These are phyloP conservation scores for Imbricaverruca yamaguchii DNA, from an alignment of 2,888 invertebrate genomes.

Conservation along the genomic window DNA sequence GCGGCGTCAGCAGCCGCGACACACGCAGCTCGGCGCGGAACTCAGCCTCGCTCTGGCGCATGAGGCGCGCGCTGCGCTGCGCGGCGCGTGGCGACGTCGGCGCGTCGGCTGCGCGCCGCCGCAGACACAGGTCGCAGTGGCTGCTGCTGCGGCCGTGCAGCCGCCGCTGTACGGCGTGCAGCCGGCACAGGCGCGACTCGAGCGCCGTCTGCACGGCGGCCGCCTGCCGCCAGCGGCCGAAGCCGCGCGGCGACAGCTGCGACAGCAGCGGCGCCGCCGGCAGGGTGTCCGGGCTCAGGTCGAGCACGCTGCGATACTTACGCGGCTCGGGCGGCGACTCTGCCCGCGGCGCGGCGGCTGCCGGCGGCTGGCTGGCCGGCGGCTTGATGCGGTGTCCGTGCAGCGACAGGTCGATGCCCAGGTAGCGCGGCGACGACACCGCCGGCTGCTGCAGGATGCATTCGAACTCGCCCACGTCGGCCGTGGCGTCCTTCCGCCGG, in stretches of 20 bases:
- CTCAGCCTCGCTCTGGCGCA: conserved; percentile 8
- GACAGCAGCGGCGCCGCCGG: conserved; percentile 8
- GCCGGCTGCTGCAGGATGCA: conserved; percentile 30
- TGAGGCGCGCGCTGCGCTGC: neutral
- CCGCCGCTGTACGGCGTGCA: neutral
- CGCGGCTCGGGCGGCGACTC: neutral
- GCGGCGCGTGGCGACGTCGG: neutral
- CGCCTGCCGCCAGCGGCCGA: conserved; percentile 14
- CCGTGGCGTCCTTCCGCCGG: conserved; percentile 28
- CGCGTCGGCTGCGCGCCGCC: neutral
- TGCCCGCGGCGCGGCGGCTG: neutral
- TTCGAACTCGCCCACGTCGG: conserved; percentile 34
- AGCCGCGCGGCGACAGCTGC: conserved; percentile 14
- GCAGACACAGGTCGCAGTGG: conserved; percentile 17
- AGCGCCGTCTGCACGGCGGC: neutral
- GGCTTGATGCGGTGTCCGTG: conserved; percentile 15
- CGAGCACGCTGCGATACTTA: conserved; percentile 5
- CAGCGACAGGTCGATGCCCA: conserved; percentile 32
- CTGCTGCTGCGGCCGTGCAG: conserved; percentile 21
- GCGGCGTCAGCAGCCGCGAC: conserved; percentile 20
- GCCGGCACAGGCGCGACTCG: conserved; percentile 12
- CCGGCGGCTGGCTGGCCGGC: neutral
- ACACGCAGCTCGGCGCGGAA: conserved; percentile 14
- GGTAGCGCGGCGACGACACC: conserved; percentile 31
- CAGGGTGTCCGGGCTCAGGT: neutral